Conservation (phyloP, 2,797 vertebrate genomes). For the Neosalanx taihuensis region DNA sequence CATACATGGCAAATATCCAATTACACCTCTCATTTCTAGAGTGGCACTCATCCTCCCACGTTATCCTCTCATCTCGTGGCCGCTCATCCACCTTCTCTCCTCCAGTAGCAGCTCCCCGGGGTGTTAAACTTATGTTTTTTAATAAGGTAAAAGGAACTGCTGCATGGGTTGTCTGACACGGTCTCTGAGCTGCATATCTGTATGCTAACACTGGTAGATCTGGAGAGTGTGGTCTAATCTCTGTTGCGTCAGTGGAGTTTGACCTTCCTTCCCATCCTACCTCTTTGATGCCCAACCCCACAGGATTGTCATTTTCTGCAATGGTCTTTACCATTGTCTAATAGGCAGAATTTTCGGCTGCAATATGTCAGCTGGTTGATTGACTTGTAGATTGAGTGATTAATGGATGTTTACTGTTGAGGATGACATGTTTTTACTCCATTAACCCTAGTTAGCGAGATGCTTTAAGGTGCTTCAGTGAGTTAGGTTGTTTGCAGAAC, state of each 20-base stretch:
- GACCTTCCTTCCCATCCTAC: too few species aligned
- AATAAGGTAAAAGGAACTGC: too few species aligned
- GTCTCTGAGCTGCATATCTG: too few species aligned
- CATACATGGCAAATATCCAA: too few species aligned
- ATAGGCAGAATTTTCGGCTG: background rate
- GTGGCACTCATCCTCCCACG: background rate
- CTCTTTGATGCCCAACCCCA: too few species aligned
- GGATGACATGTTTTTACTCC: constrained; percentile 4
- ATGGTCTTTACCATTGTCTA: background rate
- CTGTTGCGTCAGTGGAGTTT: too few species aligned
- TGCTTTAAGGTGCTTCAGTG: constrained; percentile 2
- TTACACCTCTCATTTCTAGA: too few species aligned
- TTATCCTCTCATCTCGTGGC: background rate
- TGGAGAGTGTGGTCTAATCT: too few species aligned
- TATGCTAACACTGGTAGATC: too few species aligned
- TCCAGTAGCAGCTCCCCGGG: background rate
- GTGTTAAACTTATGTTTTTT: too few species aligned
- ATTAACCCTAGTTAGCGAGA: background rate
- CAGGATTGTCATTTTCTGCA: too few species aligned
- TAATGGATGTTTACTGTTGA: background rate
- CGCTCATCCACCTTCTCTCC: background rate
- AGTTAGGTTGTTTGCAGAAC: background rate
- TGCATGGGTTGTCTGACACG: too few species aligned
- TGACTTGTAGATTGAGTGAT: background rate
- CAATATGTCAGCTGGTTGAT: background rate